Evolutionary conservation across 2,888 invertebrate genomes (phyloP).

Genomic region (Brachyptera putata): DNA sequence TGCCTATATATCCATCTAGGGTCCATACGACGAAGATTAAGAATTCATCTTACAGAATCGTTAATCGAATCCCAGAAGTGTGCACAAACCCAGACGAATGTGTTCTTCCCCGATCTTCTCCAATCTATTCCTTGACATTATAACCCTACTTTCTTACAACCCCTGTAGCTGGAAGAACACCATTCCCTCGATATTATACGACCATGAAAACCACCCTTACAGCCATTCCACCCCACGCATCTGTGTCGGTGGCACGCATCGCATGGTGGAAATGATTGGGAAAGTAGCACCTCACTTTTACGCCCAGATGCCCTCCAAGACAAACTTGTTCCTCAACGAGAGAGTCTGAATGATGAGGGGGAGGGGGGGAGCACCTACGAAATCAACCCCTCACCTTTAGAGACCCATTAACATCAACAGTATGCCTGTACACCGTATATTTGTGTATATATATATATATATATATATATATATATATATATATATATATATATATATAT

Average conservation of each 20-base stretch:
- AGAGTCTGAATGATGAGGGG: slow-evolving; percentile 8
- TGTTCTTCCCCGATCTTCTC: neutral
- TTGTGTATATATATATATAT: no score
- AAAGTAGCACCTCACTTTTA: slow-evolving; percentile 14
- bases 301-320: neutral
- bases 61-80: slow-evolving; percentile 13
- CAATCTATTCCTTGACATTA: slow-evolving; percentile 7
- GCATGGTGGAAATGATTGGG: slow-evolving; percentile 17
- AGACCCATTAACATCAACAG: no score
- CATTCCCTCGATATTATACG: slow-evolving; percentile 12
- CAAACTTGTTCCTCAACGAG: neutral
- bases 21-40: slow-evolving; percentile 10
- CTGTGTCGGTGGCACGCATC: neutral
- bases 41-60: slow-evolving; percentile 5
- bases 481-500: no score
- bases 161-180: no score
- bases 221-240: neutral
- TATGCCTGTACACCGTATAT: no score
- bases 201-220: slow-evolving; percentile 2
- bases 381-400: slow-evolving; percentile 14
- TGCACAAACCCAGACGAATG: neutral
- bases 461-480: no score
- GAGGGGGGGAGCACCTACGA: slow-evolving; percentile 2
- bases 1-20: no score
- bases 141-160: no score